Percentiles rank a stretch among this genome's conserved stretches.
Conservation (phyloP, 2,797 vertebrate genomes). For the Graptemys geographica region DNA sequence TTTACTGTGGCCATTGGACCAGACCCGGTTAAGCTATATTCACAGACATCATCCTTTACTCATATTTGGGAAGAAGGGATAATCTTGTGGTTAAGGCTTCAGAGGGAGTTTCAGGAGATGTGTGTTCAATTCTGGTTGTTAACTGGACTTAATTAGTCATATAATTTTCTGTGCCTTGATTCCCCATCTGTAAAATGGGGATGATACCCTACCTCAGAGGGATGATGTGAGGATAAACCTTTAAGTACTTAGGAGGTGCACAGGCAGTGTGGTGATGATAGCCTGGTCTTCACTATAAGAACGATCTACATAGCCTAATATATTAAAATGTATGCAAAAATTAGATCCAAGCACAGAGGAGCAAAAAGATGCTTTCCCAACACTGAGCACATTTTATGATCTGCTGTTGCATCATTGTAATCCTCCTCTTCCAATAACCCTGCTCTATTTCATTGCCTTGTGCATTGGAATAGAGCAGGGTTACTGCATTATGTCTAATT, state of each 20-base stretch:
- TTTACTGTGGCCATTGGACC: not conserved
- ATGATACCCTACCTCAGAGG: not conserved
- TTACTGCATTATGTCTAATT: not conserved
- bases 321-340: not conserved
- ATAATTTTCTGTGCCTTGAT: not conserved
- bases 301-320: not conserved
- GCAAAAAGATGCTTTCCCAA: not conserved
- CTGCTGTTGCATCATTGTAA: not conserved
- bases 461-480: too few relatives aligned
- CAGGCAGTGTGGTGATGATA: not conserved
- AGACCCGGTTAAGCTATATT: not conserved
- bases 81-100: not conserved
- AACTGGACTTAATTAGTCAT: not conserved
- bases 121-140: not conserved
- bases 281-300: not conserved
- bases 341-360: not conserved
- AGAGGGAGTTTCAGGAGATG: not conserved
- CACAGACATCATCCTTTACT: not conserved
- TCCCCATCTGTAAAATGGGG: not conserved
- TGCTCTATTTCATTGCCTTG: not conserved
- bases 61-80: not conserved
- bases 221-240: not conserved
- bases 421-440: not conserved
- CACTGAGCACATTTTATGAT: not conserved
- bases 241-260: not conserved